Conservation (phyloP, 2,797 vertebrate genomes). For the Pogonophryne albipinna region DNA sequence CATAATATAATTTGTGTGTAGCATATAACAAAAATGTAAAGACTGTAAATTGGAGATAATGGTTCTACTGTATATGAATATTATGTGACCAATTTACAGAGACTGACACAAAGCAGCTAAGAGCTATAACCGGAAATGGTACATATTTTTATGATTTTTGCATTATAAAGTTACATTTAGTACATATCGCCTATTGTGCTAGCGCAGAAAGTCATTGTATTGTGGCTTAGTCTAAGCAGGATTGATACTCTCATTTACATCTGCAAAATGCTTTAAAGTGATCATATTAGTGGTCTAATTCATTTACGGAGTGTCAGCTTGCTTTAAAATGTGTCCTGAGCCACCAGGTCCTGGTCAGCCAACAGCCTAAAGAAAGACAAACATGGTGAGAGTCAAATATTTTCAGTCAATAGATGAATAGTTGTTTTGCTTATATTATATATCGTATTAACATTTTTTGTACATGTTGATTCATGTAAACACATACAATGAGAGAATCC, state of each 20-base stretch:
- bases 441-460: neutral
- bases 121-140: neutral
- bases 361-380: neutral
- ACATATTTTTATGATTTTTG: neutral
- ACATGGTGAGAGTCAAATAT: neutral
- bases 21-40: neutral
- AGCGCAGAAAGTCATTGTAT: neutral
- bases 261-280: conserved; percentile 1
- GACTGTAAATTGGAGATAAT: neutral
- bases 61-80: neutral
- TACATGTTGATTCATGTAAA: neutral
- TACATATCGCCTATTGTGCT: neutral
- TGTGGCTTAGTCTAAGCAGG: neutral
- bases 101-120: neutral
- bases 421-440: neutral
- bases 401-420: neutral
- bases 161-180: neutral
- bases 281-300: neutral
- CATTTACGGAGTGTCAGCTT: neutral
- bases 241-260: neutral
- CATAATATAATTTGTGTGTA: neutral
- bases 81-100: neutral
- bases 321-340: conserved; percentile 10
- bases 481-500: neutral
- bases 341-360: neutral